Conservation (phyloP, 2,888 invertebrate species). For the Linnaemya vulpina region DNA sequence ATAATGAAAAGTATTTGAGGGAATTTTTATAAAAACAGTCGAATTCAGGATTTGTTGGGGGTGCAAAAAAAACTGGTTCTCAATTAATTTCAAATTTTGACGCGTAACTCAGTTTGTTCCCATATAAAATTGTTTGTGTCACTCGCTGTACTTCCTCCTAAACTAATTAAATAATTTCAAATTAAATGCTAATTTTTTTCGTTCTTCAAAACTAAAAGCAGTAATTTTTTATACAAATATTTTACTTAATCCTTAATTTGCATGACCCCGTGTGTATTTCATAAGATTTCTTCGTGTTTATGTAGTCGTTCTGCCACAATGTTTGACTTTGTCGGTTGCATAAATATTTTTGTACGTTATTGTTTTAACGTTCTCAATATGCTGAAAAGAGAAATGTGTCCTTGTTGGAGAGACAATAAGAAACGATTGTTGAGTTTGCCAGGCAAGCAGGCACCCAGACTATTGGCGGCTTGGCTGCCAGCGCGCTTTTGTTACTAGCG, state of each 20-base stretch:
- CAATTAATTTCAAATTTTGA: no score
- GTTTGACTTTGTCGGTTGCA: background rate
- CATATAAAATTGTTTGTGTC: no score
- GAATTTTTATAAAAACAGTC: no score
- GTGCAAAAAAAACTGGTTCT: no score
- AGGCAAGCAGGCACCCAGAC: slow-evolving; percentile 14
- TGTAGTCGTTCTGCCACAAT: background rate
- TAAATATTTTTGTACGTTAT: slow-evolving; percentile 18
- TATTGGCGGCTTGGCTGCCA: background rate
- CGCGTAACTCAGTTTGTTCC: no score
- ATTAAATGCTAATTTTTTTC: no score
- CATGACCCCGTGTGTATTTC: slow-evolving; percentile 12
- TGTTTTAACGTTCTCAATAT: slow-evolving; percentile 29
- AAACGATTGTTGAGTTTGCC: slow-evolving; percentile 21
- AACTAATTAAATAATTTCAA: no score
- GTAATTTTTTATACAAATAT: slow-evolving; percentile 47
- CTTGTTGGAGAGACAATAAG: slow-evolving; percentile 46
- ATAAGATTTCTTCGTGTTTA: slow-evolving; percentile 19
- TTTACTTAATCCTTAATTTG: slow-evolving; percentile 53
- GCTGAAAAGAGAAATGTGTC: slow-evolving; percentile 43
- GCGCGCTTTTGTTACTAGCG: slow-evolving; percentile 20
- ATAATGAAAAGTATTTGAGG: no score
- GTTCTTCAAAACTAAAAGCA: slow-evolving; percentile 6
- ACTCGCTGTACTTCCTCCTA: no score
- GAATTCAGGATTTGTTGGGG: no score